phyloP scores from a whole-genome alignment of 2,113 vertebrate genomes.

The Tyrannus savana region DNA sequence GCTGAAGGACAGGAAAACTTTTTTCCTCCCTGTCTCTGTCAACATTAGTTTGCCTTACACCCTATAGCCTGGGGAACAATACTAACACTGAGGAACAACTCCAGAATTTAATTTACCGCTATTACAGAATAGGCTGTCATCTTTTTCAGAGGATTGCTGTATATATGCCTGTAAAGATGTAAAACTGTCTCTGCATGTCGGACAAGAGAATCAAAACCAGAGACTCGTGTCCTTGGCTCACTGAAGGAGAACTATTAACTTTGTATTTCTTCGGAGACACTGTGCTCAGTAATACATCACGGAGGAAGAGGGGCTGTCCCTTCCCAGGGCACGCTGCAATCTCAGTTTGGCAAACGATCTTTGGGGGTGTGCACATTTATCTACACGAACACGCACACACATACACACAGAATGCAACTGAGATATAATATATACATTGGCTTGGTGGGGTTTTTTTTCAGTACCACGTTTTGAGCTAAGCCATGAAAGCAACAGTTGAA shows the following conservation, averaged over 20 bases:
- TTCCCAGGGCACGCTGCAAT: accelerated
- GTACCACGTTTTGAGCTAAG: background rate
- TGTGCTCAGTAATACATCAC: accelerated
- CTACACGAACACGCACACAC: background rate
- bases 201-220: accelerated
- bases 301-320: background rate
- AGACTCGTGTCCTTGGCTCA: background rate
- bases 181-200: background rate
- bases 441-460: background rate
- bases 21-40: background rate
- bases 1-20: background rate
- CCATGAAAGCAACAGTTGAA: no score
- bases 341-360: accelerated
- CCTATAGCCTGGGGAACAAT: background rate
- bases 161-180: background rate
- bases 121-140: accelerated
- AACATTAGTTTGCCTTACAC: background rate
- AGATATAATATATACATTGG: no score
- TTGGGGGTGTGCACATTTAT: accelerated
- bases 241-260: background rate
- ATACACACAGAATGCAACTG: accelerated
- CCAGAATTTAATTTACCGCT: accelerated
- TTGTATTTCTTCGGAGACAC: background rate
- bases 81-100: background rate
- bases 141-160: background rate